phyloP scores from a whole-genome alignment of 2,797 vertebrate genomes.

The Pterois miles region DNA sequence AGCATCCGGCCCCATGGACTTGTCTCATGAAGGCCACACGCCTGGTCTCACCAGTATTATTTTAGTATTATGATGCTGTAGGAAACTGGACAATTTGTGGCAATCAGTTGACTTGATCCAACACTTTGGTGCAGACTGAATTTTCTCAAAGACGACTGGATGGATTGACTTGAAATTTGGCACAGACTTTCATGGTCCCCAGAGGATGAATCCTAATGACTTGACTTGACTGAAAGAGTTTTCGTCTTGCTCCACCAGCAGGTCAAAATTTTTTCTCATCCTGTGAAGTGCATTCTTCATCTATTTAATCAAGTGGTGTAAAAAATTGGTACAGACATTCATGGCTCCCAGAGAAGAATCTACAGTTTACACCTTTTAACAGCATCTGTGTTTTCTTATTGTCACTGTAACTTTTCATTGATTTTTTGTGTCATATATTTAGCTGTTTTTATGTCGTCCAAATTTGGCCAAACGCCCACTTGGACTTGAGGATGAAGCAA shows the following conservation, averaged over 20 bases:
- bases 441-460: background rate
- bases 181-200: background rate
- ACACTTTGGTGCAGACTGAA: background rate
- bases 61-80: too few species aligned
- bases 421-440: background rate
- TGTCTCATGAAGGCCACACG: background rate
- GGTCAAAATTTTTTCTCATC: background rate
- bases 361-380: background rate
- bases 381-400: background rate
- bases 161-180: background rate
- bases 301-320: background rate
- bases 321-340: background rate
- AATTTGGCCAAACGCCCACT: too few species aligned
- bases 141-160: background rate
- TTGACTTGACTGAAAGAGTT: background rate
- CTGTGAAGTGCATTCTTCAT: background rate
- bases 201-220: background rate
- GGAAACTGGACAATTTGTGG: background rate
- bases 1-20: background rate
- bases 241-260: background rate
- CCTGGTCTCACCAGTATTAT: background rate
- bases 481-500: rapidly evolving
- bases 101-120: background rate
- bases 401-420: background rate
- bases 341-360: background rate